phyloP scores from a whole-genome alignment of 1,140 invertebrate species.

The Orchesella cincta region DNA sequence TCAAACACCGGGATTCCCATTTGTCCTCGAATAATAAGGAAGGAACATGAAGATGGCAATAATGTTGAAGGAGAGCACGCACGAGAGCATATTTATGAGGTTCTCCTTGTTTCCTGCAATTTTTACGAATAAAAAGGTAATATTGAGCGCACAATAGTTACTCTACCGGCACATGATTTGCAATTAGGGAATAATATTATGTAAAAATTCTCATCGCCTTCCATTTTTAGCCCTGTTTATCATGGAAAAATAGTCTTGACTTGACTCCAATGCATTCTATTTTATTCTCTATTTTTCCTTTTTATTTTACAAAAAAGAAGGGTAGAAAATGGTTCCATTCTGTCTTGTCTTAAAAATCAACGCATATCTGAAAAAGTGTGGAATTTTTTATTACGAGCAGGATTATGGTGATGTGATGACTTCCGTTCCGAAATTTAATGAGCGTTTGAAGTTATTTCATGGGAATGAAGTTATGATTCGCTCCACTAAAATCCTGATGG shows the following conservation, averaged over 20 bases:
- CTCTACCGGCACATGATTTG: background rate
- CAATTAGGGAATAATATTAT: too few species aligned
- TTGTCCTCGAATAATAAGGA: too few species aligned
- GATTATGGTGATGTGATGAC: background rate
- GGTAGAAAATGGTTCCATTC: too few species aligned
- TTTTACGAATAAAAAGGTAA: too few species aligned
- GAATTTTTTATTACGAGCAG: too few species aligned
- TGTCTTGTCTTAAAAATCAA: too few species aligned
- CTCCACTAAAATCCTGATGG: background rate
- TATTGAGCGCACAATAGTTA: too few species aligned
- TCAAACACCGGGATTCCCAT: too few species aligned
- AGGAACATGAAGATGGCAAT: too few species aligned
- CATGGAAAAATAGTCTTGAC: background rate
- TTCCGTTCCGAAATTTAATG: too few species aligned
- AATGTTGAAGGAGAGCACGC: background rate
- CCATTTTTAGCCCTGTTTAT: background rate
- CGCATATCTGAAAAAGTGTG: too few species aligned
- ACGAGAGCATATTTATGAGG: slow-evolving; percentile 3
- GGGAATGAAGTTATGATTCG: background rate
- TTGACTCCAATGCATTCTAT: background rate
- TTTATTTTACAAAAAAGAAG: too few species aligned
- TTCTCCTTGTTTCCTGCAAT: background rate
- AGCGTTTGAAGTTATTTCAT: background rate
- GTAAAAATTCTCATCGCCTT: background rate
- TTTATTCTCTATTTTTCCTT: background rate